These are phyloP conservation scores for Leptothorax acervorum DNA, from an alignment of 2,888 invertebrate species.

Conservation along the genomic window DNA sequence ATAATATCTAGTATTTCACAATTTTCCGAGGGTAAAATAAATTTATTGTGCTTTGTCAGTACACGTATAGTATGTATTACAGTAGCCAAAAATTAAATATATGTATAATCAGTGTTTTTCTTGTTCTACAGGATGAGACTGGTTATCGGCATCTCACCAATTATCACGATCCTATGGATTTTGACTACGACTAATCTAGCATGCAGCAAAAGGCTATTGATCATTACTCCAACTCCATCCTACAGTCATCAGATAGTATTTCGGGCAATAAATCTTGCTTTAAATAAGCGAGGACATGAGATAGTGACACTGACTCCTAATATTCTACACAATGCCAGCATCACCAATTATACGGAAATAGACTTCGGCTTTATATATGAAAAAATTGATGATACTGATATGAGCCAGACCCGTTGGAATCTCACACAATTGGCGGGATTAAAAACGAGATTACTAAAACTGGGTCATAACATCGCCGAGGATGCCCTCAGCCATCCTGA, in stretches of 20 bases:
- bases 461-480: conserved; percentile 40
- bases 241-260: conserved; percentile 86
- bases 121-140: conserved; percentile 22
- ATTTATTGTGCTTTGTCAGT: not conserved
- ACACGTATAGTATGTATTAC: not conserved
- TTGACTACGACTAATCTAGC: not conserved
- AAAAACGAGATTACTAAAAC: conserved; percentile 29
- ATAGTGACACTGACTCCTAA: conserved; percentile 85
- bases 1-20: not conserved
- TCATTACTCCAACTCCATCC: conserved; percentile 80
- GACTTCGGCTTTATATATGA: conserved; percentile 50
- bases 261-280: conserved; percentile 84
- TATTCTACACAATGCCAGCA: conserved; percentile 73
- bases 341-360: conserved; percentile 63
- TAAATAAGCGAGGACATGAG: conserved; percentile 86
- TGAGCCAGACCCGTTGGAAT: conserved; percentile 41
- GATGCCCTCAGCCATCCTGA: conserved; percentile 56
- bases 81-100: not conserved
- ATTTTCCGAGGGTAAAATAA: not conserved
- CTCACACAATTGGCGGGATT: conserved; percentile 37
- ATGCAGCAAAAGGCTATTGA: conserved; percentile 26
- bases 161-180: conserved; percentile 21
- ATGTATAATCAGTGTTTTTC: not conserved
- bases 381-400: conserved; percentile 33
- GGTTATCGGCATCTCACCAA: not conserved